These are phyloP conservation scores for Microhierax caerulescens DNA, from an alignment of 2,797 vertebrate genomes.

Conservation along the genomic window DNA sequence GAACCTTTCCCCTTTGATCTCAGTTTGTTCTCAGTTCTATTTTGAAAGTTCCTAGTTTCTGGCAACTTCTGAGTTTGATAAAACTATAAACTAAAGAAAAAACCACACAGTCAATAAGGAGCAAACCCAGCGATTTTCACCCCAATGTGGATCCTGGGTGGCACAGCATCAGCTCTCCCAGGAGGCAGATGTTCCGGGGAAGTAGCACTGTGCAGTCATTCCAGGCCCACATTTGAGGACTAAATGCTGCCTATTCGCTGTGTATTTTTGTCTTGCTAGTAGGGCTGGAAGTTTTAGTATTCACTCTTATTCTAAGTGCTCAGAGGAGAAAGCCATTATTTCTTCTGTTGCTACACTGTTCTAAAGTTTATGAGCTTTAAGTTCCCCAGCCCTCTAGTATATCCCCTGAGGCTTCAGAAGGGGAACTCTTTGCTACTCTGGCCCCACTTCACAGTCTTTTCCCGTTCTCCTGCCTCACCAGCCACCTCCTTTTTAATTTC, in stretches of 20 bases:
- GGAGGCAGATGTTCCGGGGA: neutral
- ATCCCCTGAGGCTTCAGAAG: neutral
- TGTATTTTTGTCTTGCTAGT: neutral
- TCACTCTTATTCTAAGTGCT: neutral
- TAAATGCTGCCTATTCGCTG: neutral
- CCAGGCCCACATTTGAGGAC: neutral
- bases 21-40: neutral
- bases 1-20: neutral
- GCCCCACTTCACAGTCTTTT: neutral
- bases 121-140: neutral
- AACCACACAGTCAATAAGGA: neutral
- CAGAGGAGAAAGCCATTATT: neutral
- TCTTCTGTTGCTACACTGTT: neutral
- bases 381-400: neutral
- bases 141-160: neutral
- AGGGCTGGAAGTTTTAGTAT: neutral
- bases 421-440: neutral
- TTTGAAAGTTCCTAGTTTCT: neutral
- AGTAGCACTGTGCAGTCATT: neutral
- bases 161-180: accelerated
- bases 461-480: neutral
- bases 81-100: neutral
- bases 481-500: neutral
- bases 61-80: neutral
- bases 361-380: neutral